These are phyloP conservation scores for Clanis bilineata DNA, from an alignment of 2,888 invertebrate genomes.

Conservation along the genomic window DNA sequence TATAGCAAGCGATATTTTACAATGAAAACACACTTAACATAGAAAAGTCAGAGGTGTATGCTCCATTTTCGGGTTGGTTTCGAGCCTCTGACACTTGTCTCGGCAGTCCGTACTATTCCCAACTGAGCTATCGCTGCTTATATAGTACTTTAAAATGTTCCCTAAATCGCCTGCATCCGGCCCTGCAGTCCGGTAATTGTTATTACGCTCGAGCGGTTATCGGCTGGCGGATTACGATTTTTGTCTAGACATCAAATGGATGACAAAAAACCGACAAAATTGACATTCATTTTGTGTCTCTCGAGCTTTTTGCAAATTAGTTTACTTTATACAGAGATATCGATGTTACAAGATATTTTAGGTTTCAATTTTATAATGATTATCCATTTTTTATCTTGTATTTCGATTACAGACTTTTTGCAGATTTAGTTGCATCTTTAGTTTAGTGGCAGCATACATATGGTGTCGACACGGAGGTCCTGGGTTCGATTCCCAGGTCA, in stretches of 20 bases:
- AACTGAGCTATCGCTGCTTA: too few relatives aligned
- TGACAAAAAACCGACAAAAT: conserved; percentile 23
- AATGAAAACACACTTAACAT: too few relatives aligned
- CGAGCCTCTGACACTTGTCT: too few relatives aligned
- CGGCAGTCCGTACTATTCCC: too few relatives aligned
- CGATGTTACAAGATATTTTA: background rate
- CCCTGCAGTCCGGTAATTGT: conserved; percentile 30
- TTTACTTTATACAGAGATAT: conserved; percentile 22
- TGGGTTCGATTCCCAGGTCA: too few relatives aligned
- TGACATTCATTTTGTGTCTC: conserved; percentile 28
- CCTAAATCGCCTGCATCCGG: background rate
- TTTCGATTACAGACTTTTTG: background rate
- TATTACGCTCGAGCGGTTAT: conserved; percentile 28
- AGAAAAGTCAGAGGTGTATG: too few relatives aligned
- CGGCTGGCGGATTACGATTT: conserved; percentile 38
- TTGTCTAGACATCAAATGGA: conserved; percentile 35
- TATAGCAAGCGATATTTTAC: too few relatives aligned
- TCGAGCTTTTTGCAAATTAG: conserved; percentile 37
- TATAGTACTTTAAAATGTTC: background rate
- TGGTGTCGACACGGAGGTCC: too few relatives aligned
- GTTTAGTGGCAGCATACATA: too few relatives aligned
- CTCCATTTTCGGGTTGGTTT: too few relatives aligned
- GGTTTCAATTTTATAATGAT: background rate
- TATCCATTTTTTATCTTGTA: background rate
- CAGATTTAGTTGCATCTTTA: background rate